These are phyloP conservation scores for Ganaspis sp. DNA, from an alignment of 1,140 invertebrate genomes.

Conservation along the genomic window DNA sequence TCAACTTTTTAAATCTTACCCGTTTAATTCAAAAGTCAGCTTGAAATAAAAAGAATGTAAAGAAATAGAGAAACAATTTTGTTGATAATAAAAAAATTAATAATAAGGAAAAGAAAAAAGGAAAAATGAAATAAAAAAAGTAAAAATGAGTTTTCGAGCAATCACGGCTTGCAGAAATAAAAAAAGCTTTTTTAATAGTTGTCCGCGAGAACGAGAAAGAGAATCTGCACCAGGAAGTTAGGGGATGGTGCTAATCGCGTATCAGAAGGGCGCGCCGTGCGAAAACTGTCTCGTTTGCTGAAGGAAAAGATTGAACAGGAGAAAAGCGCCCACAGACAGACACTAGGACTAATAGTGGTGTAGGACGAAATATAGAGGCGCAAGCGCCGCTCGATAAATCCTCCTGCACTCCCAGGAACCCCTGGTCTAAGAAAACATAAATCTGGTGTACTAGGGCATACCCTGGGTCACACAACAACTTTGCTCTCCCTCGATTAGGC, in stretches of 20 bases:
- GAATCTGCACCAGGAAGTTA: conserved; percentile 15
- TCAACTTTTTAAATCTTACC: conserved; percentile 18
- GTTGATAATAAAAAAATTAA: no score
- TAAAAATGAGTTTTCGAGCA: background rate
- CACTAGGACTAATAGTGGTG: conserved; percentile 32
- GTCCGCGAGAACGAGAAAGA: background rate
- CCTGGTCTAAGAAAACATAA: conserved; percentile 46
- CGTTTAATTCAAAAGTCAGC: background rate
- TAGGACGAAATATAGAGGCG: conserved; percentile 49
- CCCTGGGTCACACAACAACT: conserved; percentile 32
- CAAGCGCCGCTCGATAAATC: conserved; percentile 72
- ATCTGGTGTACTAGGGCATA: conserved; percentile 52
- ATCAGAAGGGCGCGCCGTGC: conserved; percentile 56
- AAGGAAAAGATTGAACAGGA: conserved; percentile 45
- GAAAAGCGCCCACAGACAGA: conserved; percentile 15
- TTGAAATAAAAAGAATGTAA: background rate
- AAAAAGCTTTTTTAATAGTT: background rate
- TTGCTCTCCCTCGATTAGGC: background rate
- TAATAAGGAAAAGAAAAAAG: background rate
- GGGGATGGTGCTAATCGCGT: conserved; percentile 33
- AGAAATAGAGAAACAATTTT: background rate
- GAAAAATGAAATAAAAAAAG: background rate
- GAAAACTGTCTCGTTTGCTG: conserved; percentile 60
- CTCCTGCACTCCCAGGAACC: conserved; percentile 33
- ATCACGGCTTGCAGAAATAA: background rate